Base-by-base conservation (phyloP, 2,888 invertebrate species). In the Timema podura region DNA sequence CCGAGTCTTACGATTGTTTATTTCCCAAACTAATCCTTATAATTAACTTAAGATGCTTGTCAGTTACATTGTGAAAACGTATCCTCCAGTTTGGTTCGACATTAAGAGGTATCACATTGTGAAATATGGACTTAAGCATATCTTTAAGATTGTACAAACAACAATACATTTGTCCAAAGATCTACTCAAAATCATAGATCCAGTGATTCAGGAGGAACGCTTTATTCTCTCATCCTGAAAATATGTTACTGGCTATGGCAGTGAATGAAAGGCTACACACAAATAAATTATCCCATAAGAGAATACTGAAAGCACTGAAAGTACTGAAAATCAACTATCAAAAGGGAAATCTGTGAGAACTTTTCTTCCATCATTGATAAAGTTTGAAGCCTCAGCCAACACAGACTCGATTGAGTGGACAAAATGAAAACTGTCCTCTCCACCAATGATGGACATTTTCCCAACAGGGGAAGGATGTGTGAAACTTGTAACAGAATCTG, bases 161-260 rank as follows among this genome's bases (percentile, higher is more conserved):
- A 66, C 73, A 46, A 65, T 74, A 54, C 68, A 67, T 67, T 51
- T 74, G 13, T 16, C 48, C 10, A 65, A 57, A 64, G 15, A 68
- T 46, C 10, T 71, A 68, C 49, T 72, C 67, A 71, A 68, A 9
- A 68, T 76, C 9, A 69, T 77, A 7, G 73, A 76, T 73, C 72
- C 74, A 44, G 74, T 76, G 44, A 75, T 76, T 72, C 71, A 75
- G n/a, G 57, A 65, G 74, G 51, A 76, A 76, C 65, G 73, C 70
- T 49, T 76, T 72, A 68, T 77, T 76, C 71, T 76, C 76, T 13
- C 76, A 78, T 70, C 74, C 75, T 2, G 77, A 77, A 73, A 77
- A 76, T 65, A 15, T 77, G 64, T 69, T 78, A 30, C 48, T 77
- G 15, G 74, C 75, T 59, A 59, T 59, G 59, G 11, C 11, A 6